phyloP scores from a whole-genome alignment of 2,888 invertebrate species.

The Limnephilus lunatus region DNA sequence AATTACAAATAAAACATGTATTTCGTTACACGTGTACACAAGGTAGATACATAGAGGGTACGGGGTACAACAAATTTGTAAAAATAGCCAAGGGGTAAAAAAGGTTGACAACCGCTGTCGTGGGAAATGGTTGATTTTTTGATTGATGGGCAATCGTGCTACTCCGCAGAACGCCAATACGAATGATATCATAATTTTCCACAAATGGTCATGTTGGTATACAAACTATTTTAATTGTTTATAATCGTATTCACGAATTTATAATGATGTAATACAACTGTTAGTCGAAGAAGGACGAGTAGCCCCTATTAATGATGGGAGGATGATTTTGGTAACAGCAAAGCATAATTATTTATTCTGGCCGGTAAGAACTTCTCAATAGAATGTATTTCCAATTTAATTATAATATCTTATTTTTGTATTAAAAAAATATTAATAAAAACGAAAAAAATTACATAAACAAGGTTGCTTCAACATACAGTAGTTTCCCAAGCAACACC shows the following conservation, averaged over 20 bases:
- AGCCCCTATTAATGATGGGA: background rate
- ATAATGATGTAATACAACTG: background rate
- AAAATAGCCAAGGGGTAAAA: too few species aligned
- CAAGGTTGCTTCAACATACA: too few species aligned
- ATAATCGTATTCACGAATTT: background rate
- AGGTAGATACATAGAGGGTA: too few species aligned
- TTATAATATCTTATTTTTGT: background rate
- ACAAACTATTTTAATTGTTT: conserved; percentile 8
- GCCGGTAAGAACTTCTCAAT: background rate
- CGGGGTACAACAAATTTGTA: too few species aligned
- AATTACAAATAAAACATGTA: too few species aligned
- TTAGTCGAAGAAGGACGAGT: background rate
- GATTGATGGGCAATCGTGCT: conserved; percentile 7
- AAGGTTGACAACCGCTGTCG: too few species aligned
- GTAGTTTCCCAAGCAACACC: too few species aligned
- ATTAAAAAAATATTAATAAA: too few species aligned
- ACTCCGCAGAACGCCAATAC: background rate
- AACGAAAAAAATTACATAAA: too few species aligned
- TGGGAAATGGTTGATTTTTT: background rate
- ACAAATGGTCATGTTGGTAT: conserved; percentile 4
- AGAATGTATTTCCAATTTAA: background rate
- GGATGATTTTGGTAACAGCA: background rate
- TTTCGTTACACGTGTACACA: too few species aligned
- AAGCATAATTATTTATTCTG: background rate
- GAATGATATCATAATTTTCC: background rate